These are phyloP conservation scores for Kudoa iwatai DNA, from an alignment of 30 jellyfish, hydroid and myxozoan genomes.

Conservation along the genomic window DNA sequence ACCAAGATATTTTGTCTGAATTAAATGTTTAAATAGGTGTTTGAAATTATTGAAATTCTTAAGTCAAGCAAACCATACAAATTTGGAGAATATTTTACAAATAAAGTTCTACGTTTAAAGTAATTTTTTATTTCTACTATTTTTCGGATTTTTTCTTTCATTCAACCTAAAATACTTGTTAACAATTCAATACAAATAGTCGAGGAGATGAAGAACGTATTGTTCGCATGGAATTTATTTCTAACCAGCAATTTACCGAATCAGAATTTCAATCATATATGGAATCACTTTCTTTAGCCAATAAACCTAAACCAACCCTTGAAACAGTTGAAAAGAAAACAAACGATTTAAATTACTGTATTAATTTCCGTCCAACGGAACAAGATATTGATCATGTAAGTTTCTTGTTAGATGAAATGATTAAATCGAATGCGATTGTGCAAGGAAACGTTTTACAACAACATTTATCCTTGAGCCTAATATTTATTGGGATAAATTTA, in stretches of 20 bases:
- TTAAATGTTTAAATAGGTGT: conserved; percentile 12
- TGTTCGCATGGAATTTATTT: conserved; percentile 41
- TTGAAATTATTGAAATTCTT: conserved; percentile 29
- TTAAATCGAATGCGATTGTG: too few relatives aligned
- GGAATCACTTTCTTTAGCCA: too few relatives aligned
- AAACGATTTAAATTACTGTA: too few relatives aligned
- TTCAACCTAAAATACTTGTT: neutral
- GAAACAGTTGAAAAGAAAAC: too few relatives aligned
- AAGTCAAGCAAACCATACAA: conserved; percentile 27
- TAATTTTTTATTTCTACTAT: neutral
- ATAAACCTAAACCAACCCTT: too few relatives aligned
- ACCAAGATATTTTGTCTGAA: neutral
- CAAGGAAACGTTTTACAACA: too few relatives aligned
- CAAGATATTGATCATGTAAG: too few relatives aligned
- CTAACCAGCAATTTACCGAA: conserved; percentile 48
- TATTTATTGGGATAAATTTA: too few relatives aligned
- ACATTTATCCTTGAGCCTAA: too few relatives aligned
- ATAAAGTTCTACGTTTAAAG: conserved; percentile 43
- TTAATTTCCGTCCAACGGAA: too few relatives aligned
- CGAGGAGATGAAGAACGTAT: conserved; percentile 62
- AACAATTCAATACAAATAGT: conserved; percentile 2
- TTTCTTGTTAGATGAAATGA: too few relatives aligned
- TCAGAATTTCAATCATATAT: conserved; percentile 62
- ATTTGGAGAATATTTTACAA: conserved; percentile 29
- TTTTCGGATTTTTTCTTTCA: too few relatives aligned